Percentiles rank a stretch among this genome's conserved stretches.
Conservation (phyloP, 2,797 vertebrate genomes). For the Eulemur rubriventer region DNA sequence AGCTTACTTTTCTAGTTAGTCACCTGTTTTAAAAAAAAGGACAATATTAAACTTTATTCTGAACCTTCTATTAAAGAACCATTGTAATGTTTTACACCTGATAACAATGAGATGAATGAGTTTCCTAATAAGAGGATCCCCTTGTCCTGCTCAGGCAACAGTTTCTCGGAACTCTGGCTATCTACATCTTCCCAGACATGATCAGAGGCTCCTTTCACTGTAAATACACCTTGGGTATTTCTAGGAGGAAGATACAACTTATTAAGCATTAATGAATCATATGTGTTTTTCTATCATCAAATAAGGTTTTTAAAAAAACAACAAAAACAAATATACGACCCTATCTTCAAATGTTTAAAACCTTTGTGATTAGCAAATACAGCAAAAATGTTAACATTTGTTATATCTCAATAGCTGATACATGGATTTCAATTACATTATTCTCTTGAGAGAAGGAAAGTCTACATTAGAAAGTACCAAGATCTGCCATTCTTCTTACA, state of each 20-base stretch:
- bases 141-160: neutral
- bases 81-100: neutral
- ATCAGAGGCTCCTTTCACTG: neutral
- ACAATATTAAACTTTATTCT: constrained; percentile 13
- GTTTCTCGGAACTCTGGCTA: neutral
- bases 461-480: neutral
- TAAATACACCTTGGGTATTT: neutral
- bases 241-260: neutral
- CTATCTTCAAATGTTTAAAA: constrained; percentile 42
- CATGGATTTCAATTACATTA: neutral
- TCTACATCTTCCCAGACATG: neutral
- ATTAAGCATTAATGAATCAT: neutral
- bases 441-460: neutral
- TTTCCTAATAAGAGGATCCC: neutral
- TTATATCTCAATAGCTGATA: neutral
- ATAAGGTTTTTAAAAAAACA: neutral
- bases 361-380: neutral
- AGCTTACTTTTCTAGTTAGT: constrained; percentile 30
- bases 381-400: neutral
- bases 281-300: neutral
- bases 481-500: neutral
- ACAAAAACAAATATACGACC: neutral
- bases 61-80: neutral
- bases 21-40: constrained; percentile 19
- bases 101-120: neutral